Percentiles rank a stretch among this genome's conserved stretches.
Conservation (phyloP, 2,797 vertebrate genomes). For the Australoheros facetus region DNA sequence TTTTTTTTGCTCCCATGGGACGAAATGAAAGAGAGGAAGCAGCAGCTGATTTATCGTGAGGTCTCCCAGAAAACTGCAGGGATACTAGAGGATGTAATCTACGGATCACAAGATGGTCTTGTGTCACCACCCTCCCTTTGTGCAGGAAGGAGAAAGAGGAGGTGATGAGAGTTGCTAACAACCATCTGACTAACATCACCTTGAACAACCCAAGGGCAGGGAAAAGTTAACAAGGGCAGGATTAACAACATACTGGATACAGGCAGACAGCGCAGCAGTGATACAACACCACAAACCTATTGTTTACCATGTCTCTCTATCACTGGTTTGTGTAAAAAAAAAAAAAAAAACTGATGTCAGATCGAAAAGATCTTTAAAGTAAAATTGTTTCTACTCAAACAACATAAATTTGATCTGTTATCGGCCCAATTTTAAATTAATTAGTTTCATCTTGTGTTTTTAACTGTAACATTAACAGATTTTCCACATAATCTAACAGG, state of each 20-base stretch:
- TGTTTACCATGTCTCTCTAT: neutral
- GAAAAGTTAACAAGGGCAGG: neutral
- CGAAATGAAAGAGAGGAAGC: conserved; percentile 31
- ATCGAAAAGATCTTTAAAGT: neutral
- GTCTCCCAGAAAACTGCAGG: conserved; percentile 37
- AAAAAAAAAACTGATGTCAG: neutral
- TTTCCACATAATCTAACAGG: neutral
- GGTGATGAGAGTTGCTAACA: neutral
- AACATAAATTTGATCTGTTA: neutral
- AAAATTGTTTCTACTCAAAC: neutral
- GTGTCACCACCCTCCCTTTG: conserved; percentile 18
- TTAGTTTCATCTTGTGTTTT: neutral
- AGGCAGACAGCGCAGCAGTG: conserved; percentile 3
- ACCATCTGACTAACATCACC: conserved; percentile 54
- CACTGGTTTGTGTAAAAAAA: neutral
- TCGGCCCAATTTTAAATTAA: neutral
- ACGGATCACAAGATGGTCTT: conserved; percentile 49
- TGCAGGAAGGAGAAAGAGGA: neutral
- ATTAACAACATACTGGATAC: conserved; percentile 7
- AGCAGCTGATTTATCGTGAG: conserved; percentile 51
- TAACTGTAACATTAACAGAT: neutral
- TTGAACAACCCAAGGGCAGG: conserved; percentile 27
- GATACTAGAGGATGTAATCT: conserved; percentile 17
- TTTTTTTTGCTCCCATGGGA: conserved; percentile 43
- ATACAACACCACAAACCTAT: neutral